Evolutionary conservation across 2,113 vertebrate genomes (phyloP), one percentile per base, ranked within the genome.

Genomic region (Nycticebus coucang): DNA sequence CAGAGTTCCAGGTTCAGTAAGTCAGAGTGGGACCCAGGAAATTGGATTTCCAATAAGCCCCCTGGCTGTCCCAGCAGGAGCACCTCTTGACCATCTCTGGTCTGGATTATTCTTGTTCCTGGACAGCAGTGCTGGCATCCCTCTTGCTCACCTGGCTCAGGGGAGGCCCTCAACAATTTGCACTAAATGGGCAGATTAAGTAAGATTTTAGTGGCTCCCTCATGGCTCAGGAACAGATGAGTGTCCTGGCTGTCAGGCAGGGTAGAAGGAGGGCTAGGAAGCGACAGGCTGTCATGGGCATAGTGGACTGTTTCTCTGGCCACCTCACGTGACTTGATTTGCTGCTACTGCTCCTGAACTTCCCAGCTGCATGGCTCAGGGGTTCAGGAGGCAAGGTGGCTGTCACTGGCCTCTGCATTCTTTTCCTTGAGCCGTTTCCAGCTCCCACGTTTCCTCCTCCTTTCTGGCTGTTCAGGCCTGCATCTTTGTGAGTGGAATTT

Each of bases 61-160:
- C 41, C 33, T 14, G 53, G 5, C 50, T 69, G 55, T 35, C 11
- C 57, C 30, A 1, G 15, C 45, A 50, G 45, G 50, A n/a, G 11
- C 69, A 45, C 35, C 45, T 30, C 28, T 85, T 14, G n/a, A 18
- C 11, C 55, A 28, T 28, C 22, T 72, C 69, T 35, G 19, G 21
- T 79, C 50, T 17, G 33, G n/a, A 30, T 28, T 19, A 26, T 2
- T 3, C 0, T 10, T 3, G 1, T 4, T 53, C 14, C 22, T 60
- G 9, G 30, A 93, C 24, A 89, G 33, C 50, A 55, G 35, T 17
- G 1, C 9, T 1, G 2, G 3, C 0, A 1, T 24, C 11, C n/a
- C 17, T 87, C 68, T 59, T 4, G 10, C 30, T 74, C 7, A 4
- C 2, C 6, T 74, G 15, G 5, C 2, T 71, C 45, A 2, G 50